Evolutionary conservation across 2,797 vertebrate genomes (phyloP).

Genomic region (Gouania willdenowi): DNA sequence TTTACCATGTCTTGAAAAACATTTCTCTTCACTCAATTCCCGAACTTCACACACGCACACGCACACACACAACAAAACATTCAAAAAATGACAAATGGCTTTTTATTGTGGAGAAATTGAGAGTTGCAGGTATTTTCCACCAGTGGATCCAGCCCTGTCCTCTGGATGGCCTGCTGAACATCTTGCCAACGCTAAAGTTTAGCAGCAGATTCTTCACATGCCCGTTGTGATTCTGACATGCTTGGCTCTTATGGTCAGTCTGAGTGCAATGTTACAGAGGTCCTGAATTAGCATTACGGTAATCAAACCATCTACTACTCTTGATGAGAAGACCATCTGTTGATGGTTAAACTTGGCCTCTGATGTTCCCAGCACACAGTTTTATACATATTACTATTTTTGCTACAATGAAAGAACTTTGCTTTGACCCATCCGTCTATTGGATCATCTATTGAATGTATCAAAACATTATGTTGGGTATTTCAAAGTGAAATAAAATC

Average conservation of each 20-base stretch:
- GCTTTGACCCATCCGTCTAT: not conserved
- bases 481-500: no score
- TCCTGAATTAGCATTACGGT: slow-evolving; percentile 22
- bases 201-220: slow-evolving; percentile 22
- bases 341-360: slow-evolving; percentile 12
- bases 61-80: not conserved
- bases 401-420: not conserved
- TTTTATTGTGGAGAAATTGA: slow-evolving; percentile 24
- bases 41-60: not conserved
- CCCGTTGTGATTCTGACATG: slow-evolving; percentile 19
- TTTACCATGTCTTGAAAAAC: slow-evolving; percentile 28
- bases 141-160: slow-evolving; percentile 16
- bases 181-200: slow-evolving; percentile 1
- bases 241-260: not conserved
- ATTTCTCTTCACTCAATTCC: slow-evolving; percentile 1
- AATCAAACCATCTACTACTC: slow-evolving; percentile 15
- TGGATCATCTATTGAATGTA: no score
- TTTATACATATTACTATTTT: no score
- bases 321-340: slow-evolving; percentile 27
- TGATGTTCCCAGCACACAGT: no score
- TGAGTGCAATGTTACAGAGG: not conserved
- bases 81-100: slow-evolving; percentile 12
- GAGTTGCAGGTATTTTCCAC: slow-evolving; percentile 53
- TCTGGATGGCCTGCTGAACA: slow-evolving; percentile 23
- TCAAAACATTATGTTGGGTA: no score